A percentile compares a stretch with the other conserved stretches of the same genome.
Conservation (phyloP, 2,797 vertebrate species). For the Phataginus tricuspis region DNA sequence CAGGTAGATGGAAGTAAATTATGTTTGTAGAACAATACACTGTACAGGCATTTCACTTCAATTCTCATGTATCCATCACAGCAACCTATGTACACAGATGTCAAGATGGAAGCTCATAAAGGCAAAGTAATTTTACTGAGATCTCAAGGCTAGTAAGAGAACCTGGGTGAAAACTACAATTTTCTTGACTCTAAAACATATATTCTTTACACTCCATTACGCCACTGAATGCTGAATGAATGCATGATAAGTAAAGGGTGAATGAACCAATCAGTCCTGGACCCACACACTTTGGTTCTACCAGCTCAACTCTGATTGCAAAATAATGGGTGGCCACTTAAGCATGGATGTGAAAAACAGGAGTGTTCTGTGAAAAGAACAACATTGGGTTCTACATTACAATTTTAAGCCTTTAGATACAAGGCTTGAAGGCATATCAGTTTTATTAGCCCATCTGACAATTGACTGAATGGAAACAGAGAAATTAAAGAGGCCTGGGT, state of each 20-base stretch:
- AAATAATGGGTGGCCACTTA: slow-evolving; percentile 85
- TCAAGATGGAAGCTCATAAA: background rate
- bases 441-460: background rate
- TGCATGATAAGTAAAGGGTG: background rate
- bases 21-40: background rate
- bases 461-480: slow-evolving; percentile 19
- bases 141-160: background rate
- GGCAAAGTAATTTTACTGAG: background rate
- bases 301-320: slow-evolving; percentile 83
- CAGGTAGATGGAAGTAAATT: background rate
- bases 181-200: background rate
- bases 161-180: background rate
- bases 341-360: slow-evolving; percentile 78
- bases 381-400: slow-evolving; percentile 30
- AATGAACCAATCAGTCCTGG: background rate
- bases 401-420: background rate
- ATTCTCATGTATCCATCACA: background rate
- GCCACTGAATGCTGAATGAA: background rate
- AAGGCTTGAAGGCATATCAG: background rate
- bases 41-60: background rate
- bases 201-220: background rate
- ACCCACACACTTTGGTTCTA: slow-evolving; percentile 79
- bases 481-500: background rate
- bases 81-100: background rate
- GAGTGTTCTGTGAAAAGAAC: slow-evolving; percentile 80